Evolutionary conservation across 2,888 invertebrate genomes (phyloP).

Genomic region (Troides helena): DNA sequence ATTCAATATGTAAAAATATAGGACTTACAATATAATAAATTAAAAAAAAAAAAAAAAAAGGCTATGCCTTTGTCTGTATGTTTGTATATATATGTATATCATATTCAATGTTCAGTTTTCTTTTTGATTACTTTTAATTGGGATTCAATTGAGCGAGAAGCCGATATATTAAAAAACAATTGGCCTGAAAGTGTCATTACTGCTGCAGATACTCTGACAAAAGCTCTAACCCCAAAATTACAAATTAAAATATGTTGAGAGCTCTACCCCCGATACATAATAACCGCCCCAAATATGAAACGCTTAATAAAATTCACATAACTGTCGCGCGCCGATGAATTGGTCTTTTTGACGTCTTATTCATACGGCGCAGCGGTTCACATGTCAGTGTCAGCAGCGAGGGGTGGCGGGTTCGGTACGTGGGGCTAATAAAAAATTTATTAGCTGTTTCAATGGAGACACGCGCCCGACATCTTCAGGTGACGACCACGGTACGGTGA

Average conservation of each 20-base stretch:
- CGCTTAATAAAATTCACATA: slow-evolving; percentile 72
- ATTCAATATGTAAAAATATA: too few species aligned
- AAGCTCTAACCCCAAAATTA: slow-evolving; percentile 12
- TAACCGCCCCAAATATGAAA: slow-evolving; percentile 63
- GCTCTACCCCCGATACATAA: slow-evolving; percentile 26
- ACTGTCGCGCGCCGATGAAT: slow-evolving; percentile 62
- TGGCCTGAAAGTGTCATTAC: background rate
- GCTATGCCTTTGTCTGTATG: too few species aligned
- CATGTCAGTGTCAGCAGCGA: slow-evolving; percentile 57
- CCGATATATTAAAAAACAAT: background rate
- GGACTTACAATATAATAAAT: too few species aligned
- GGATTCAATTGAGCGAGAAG: background rate
- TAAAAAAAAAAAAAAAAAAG: too few species aligned
- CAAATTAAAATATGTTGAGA: slow-evolving; percentile 19
- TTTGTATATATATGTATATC: too few species aligned
- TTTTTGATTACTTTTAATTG: too few species aligned
- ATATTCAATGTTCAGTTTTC: too few species aligned
- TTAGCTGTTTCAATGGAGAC: slow-evolving; percentile 50
- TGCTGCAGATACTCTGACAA: background rate
- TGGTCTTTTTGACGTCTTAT: slow-evolving; percentile 77
- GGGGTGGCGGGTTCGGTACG: slow-evolving; percentile 41
- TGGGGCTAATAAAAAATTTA: slow-evolving; percentile 55
- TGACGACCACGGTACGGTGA: slow-evolving; percentile 41
- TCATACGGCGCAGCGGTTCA: slow-evolving; percentile 57
- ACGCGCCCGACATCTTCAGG: slow-evolving; percentile 61